Conservation (phyloP, 1,140 invertebrate species). For the Pseudomyrmex pallidus region DNA sequence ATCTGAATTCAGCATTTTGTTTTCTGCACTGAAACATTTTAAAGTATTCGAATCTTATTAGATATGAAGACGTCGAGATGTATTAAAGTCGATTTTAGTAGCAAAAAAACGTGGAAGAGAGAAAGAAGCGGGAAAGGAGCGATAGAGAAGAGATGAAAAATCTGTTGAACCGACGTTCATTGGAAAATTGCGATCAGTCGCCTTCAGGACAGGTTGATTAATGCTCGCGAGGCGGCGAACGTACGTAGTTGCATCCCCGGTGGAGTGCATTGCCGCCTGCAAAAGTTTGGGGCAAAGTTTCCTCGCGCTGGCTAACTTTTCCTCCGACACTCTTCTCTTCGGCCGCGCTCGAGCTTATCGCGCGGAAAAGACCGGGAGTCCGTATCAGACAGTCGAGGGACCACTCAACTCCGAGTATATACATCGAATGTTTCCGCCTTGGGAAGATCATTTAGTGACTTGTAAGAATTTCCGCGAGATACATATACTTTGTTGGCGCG, state of each 20-base stretch:
- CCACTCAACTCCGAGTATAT: slow-evolving; percentile 29
- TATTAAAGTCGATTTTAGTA: too few species aligned
- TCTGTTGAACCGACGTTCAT: slow-evolving; percentile 71
- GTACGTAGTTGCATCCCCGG: slow-evolving; percentile 64
- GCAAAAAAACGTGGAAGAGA: slow-evolving; percentile 14
- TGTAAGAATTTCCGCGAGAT: slow-evolving; percentile 20
- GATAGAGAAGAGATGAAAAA: slow-evolving; percentile 70
- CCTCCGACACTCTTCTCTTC: slow-evolving; percentile 53
- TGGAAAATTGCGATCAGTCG: slow-evolving; percentile 72
- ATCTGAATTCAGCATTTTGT: neutral
- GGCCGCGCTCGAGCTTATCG: slow-evolving; percentile 41
- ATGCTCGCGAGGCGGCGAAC: slow-evolving; percentile 63
- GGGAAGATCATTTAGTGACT: slow-evolving; percentile 13
- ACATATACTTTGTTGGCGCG: neutral
- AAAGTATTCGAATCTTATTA: too few species aligned
- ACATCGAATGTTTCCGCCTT: slow-evolving; percentile 30
- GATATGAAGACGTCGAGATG: too few species aligned
- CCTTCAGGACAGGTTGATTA: slow-evolving; percentile 75
- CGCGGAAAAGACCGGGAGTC: slow-evolving; percentile 9
- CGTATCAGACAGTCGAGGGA: slow-evolving; percentile 44
- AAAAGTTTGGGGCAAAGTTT: slow-evolving; percentile 63
- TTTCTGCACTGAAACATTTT: neutral
- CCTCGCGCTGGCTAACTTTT: slow-evolving; percentile 53
- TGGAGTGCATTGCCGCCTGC: slow-evolving; percentile 51
- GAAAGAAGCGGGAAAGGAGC: neutral